Percentiles rank a stretch among this genome's conserved stretches.
Evolutionary conservation across 2,888 invertebrate genomes (phyloP).

Genomic region (Cyclophora albipunctata): DNA sequence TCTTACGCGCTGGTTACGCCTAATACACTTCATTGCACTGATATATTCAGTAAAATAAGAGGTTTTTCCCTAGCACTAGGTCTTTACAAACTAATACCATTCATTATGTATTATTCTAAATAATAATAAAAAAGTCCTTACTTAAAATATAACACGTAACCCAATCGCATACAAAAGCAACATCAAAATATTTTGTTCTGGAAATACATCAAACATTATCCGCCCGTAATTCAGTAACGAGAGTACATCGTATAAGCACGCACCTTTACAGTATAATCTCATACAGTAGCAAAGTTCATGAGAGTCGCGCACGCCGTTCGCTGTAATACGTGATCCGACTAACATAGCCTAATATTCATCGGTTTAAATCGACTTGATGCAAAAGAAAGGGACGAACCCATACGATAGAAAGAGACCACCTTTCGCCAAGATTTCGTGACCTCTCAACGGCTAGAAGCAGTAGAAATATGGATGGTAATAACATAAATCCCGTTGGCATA

Average conservation of each 20-base stretch:
- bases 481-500: slow-evolving; percentile 76
- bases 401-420: slow-evolving; percentile 38
- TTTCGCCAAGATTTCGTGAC: slow-evolving; percentile 71
- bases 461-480: slow-evolving; percentile 76
- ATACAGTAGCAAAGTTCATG: slow-evolving; percentile 69
- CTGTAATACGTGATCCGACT: slow-evolving; percentile 67
- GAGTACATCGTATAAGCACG: neutral
- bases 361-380: slow-evolving; percentile 57
- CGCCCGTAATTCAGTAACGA: neutral
- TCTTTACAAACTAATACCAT: no score
- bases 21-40: no score
- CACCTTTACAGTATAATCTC: slow-evolving; percentile 45
- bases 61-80: no score
- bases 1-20: no score
- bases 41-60: no score
- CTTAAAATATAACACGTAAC: no score
- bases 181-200: no score
- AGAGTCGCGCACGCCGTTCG: slow-evolving; percentile 56
- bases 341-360: slow-evolving; percentile 67
- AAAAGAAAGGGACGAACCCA: slow-evolving; percentile 43
- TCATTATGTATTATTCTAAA: no score
- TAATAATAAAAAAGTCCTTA: no score
- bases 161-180: no score
- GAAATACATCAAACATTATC: neutral
- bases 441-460: slow-evolving; percentile 71